These are phyloP conservation scores for Mandrillus leucophaeus DNA, from an alignment of 2,113 vertebrate species.

Conservation along the genomic window DNA sequence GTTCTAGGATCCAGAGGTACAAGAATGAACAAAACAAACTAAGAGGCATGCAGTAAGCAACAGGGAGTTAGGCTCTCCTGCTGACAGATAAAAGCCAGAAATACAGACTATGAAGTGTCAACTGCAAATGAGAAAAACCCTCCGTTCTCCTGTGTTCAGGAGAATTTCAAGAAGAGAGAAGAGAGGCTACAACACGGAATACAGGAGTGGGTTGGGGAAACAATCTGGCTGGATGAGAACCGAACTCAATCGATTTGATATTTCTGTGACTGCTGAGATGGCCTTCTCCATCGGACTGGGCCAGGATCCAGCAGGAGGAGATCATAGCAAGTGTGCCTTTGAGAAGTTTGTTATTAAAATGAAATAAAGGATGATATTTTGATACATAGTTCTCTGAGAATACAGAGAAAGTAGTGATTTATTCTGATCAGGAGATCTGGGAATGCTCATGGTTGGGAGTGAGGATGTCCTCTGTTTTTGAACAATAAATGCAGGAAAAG, in stretches of 20 bases:
- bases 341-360: neutral
- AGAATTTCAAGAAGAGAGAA: neutral
- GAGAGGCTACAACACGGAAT: accelerated
- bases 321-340: neutral
- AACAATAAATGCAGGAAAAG: neutral
- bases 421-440: neutral
- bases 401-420: neutral
- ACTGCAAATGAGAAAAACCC: neutral
- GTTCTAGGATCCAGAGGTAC: neutral
- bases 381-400: neutral
- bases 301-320: neutral
- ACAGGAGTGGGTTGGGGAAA: no score
- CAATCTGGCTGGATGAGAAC: neutral
- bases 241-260: neutral
- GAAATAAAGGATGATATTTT: neutral
- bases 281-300: neutral
- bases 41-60: neutral
- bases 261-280: neutral
- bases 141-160: neutral
- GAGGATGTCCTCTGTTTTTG: neutral
- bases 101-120: neutral
- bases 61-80: neutral
- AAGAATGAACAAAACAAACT: neutral
- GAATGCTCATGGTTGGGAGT: neutral
- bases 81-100: neutral